A percentile compares a stretch with the other conserved stretches of the same genome.
phyloP scores from a whole-genome alignment of 1,140 invertebrate genomes.

The Druon quercuslanigerum region DNA sequence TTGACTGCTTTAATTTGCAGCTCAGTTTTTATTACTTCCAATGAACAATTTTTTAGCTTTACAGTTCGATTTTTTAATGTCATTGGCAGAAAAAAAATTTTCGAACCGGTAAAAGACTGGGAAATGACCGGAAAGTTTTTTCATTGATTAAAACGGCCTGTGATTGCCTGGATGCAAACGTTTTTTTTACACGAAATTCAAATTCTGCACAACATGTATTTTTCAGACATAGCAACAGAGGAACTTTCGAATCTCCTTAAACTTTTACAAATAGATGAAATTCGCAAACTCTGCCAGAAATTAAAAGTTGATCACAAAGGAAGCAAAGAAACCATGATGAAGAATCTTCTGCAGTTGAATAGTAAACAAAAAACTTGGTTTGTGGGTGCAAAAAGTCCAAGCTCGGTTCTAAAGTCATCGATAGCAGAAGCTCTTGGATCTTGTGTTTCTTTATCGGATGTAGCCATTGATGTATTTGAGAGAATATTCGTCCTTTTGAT shows the following conservation, averaged over 20 bases:
- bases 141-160: too few relatives aligned
- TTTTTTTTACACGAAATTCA: too few relatives aligned
- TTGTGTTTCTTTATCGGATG: constrained; percentile 54
- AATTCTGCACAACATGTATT: too few relatives aligned
- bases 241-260: constrained; percentile 50
- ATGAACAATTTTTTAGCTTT: too few relatives aligned
- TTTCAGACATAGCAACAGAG: constrained; percentile 50
- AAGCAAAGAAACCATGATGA: constrained; percentile 55
- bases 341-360: constrained; percentile 52
- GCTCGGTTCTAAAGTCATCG: constrained; percentile 43
- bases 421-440: constrained; percentile 46
- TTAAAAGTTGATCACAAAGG: constrained; percentile 51
- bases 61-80: too few relatives aligned
- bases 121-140: too few relatives aligned
- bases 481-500: constrained; percentile 62
- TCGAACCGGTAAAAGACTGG: too few relatives aligned
- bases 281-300: constrained; percentile 50
- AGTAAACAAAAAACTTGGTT: constrained; percentile 53
- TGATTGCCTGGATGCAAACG: too few relatives aligned
- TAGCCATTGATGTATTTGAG: constrained; percentile 57
- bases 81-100: too few relatives aligned
- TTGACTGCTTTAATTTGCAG: too few relatives aligned
- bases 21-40: too few relatives aligned
- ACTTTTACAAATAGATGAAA: constrained; percentile 58
- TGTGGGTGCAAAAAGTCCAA: constrained; percentile 54